Evolutionary conservation across 2,113 vertebrate genomes (phyloP), one percentile per base, ranked within the genome.

Genomic region (Chionis minor): DNA sequence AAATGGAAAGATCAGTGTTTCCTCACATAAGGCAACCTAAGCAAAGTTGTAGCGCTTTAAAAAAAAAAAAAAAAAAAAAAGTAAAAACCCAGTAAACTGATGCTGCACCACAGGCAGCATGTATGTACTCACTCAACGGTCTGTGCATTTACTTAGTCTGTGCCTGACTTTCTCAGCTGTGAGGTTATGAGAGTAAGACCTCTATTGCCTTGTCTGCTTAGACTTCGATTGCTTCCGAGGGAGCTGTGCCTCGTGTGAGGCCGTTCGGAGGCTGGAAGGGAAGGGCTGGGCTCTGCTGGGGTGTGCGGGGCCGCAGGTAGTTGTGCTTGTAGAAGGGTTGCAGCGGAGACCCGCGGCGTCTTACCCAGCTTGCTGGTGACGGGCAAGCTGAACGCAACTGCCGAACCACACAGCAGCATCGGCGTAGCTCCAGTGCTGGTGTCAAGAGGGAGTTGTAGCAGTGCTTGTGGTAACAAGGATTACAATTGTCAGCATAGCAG

Each of bases 321-420:
- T 5, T 55, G 32, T 61, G 26, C 20, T 44, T 52, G 18, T 35
- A 17, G 38, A 47, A 45, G 12, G 38, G 42, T 9, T 52, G 27
- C 33, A 54, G 49, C 44, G 33, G 33, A 61, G 54, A 30, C 18
- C 51, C 3, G 2, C 0, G 6, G 54, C 49, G n/a, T n/a, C n/a
- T n/a, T n/a, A 35, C 26, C 22, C 33, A 26, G 14, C 12, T 30
- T 49, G 20, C 26, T 27, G 61, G 14, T 32, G 55, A 45, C 0
- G 9, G 33, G 27, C 49, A 54, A 32, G 47, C 52, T 33, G 19
- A 55, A 67, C 4, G 27, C 44, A 8, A 54, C 38, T 0, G 0
- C n/a, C 1, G 0, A 55, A 61, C 55, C 52, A 14, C 8, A 0
- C 27, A 21, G 81, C 26, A 5, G 28, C 0, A 1, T 28, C 16